Evolutionary conservation across 1,140 invertebrate species (phyloP), one percentile per base, ranked within the genome.

Genomic region (Paraescarpia echinospica): DNA sequence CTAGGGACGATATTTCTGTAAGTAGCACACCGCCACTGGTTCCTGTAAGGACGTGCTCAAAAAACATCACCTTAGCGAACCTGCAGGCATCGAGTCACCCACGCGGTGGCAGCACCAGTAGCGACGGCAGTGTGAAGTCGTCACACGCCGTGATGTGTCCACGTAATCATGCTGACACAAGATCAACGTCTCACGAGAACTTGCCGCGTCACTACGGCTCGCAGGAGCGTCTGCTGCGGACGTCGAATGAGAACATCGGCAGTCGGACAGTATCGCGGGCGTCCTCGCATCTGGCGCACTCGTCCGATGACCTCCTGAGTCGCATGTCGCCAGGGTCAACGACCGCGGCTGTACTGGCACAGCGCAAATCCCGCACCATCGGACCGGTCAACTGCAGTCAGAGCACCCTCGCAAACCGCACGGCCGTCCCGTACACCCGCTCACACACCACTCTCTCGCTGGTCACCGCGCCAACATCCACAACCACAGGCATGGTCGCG

Each of bases 11-110:
- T 18, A 77, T 77, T 77, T 77, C 18, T 27, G 59, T 77, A 18
- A 27, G 8, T 31, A 34, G 35, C 0, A 31, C 89, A 33, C 89
- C 89, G 22, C 92, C 92, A 27, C 41, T 88, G 48, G 92, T 88
- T 12, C 92, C 92, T 5, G 1, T 35, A 33, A 51, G 92, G 92
- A 92, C 41, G n/a, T 59, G 41, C 33, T 92, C 92, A 34, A 92
- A 92, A 88, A 92, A 92, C 88, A 92, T 92, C 34, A 59, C 92
- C 31, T 33, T 92, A 34, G 34, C 59, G 22, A 51, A 92, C 92
- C 59, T 92, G 31, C 92, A 92, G 59, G 31, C 22, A 31, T 22
- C 89, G 27, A 35, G 59, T 77, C 59, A 77, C 4, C 59, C 59
- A 4, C 59, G 59, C 4, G 22, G 59, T 18, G 59, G 59, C 59